phyloP scores from a whole-genome alignment of 1,140 invertebrate genomes.

The Ceratosolen fusciceps region DNA sequence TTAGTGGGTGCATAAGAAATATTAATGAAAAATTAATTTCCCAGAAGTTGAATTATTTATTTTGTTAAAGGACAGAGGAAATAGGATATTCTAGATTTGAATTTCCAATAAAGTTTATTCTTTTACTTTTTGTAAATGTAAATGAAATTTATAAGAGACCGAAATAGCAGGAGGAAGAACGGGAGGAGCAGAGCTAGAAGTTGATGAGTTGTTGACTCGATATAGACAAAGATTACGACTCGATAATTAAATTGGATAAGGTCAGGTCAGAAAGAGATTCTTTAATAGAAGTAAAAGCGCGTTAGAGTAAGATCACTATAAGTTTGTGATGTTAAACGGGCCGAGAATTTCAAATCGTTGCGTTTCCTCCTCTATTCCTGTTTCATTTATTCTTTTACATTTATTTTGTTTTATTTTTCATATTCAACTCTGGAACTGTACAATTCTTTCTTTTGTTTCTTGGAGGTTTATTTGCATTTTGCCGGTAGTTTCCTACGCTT shows the following conservation, averaged over 20 bases:
- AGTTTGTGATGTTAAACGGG: constrained; percentile 41
- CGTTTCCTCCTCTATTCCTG: constrained; percentile 19
- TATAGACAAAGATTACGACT: constrained; percentile 49
- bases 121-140: neutral
- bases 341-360: constrained; percentile 53
- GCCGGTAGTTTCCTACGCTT: neutral
- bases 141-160: neutral
- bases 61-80: too few species aligned
- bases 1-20: too few species aligned
- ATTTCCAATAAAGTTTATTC: neutral
- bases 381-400: constrained; percentile 11
- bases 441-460: constrained; percentile 41
- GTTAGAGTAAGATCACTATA: neutral
- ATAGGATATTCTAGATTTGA: too few species aligned
- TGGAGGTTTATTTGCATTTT: constrained; percentile 47
- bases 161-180: neutral
- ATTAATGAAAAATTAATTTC: too few species aligned
- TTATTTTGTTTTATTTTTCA: constrained; percentile 4
- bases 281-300: neutral
- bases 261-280: neutral
- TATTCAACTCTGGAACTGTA: neutral
- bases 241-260: constrained; percentile 57
- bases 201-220: neutral
- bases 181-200: neutral
- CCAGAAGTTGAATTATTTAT: too few species aligned